These are phyloP conservation scores for Cephonodes hylas DNA, from an alignment of 2,888 invertebrate species.

Conservation along the genomic window DNA sequence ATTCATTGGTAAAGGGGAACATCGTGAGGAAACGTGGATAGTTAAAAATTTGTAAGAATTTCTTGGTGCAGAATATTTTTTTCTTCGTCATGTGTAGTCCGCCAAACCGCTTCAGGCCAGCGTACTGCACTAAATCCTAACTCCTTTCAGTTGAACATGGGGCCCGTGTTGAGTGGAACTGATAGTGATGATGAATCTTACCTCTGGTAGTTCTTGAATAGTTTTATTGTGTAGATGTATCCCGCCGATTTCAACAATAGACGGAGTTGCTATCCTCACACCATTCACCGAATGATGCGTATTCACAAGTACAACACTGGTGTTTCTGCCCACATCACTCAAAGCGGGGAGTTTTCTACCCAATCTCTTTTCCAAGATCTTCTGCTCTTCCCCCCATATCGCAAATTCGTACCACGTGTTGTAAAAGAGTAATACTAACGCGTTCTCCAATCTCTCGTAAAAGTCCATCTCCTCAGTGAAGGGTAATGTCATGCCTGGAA, in stretches of 20 bases:
- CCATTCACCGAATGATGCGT: constrained; percentile 65
- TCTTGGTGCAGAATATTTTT: too few species aligned
- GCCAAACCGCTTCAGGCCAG: too few species aligned
- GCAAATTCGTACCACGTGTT: constrained; percentile 43
- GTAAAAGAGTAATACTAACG: constrained; percentile 35
- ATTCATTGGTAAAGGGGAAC: too few species aligned
- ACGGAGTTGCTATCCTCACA: constrained; percentile 63
- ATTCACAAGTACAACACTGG: constrained; percentile 71
- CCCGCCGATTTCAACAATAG: constrained; percentile 76
- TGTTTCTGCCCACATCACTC: constrained; percentile 59
- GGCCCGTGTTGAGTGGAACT: neutral
- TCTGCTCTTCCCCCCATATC: constrained; percentile 43
- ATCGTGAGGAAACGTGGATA: too few species aligned
- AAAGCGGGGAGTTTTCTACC: constrained; percentile 53
- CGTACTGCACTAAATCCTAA: too few species aligned
- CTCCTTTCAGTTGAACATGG: too few species aligned
- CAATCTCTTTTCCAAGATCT: constrained; percentile 47
- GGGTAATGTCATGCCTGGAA: constrained; percentile 49
- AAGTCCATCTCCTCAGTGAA: constrained; percentile 60
- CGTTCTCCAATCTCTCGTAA: constrained; percentile 64
- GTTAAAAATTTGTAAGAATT: too few species aligned
- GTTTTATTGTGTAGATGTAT: constrained; percentile 61
- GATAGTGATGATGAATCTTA: constrained; percentile 22
- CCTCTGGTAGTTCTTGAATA: constrained; percentile 36
- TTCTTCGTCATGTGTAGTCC: too few species aligned